phyloP scores from a whole-genome alignment of 1,140 invertebrate species.

The Solenopsis fugax region DNA sequence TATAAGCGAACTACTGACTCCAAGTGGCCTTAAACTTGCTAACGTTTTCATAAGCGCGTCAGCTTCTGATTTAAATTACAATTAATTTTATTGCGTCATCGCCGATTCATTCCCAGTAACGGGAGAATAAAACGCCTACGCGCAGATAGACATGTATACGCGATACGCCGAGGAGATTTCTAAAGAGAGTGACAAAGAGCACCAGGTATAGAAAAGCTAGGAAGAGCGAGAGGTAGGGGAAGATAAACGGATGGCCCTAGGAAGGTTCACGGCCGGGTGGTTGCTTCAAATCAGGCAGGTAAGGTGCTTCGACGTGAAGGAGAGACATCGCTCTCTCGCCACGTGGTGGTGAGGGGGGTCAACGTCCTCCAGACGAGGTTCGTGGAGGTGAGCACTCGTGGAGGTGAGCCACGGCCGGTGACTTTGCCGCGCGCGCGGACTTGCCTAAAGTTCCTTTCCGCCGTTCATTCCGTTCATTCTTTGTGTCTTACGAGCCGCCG shows the following conservation, averaged over 20 bases:
- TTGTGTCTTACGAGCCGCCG: conserved; percentile 36
- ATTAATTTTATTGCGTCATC: conserved; percentile 23
- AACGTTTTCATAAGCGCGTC: not conserved
- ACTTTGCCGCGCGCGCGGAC: conserved; percentile 58
- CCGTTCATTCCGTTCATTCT: conserved; percentile 58
- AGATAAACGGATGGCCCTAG: conserved; percentile 69
- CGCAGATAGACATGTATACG: not conserved
- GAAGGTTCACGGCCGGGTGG: conserved; percentile 80
- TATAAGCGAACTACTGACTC: not conserved
- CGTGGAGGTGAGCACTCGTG: conserved; percentile 70
- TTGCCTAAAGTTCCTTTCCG: conserved; percentile 71
- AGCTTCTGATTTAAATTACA: conserved; percentile 24
- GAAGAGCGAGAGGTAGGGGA: conserved; percentile 29
- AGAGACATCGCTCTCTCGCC: conserved; percentile 82
- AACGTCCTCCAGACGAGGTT: conserved; percentile 77
- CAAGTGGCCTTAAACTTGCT: not conserved
- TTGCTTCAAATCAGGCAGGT: conserved; percentile 78
- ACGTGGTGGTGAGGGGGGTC: conserved; percentile 82
- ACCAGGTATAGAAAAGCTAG: not conserved
- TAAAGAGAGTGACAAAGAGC: conserved; percentile 20
- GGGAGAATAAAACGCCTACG: conserved; percentile 22
- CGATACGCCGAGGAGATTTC: conserved; percentile 23
- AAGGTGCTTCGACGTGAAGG: conserved; percentile 82
- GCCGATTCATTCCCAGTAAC: conserved; percentile 16
- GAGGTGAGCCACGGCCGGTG: conserved; percentile 60